Base-by-base conservation (phyloP, 1,140 invertebrate species). In the Drosophila nebulosa region DNA sequence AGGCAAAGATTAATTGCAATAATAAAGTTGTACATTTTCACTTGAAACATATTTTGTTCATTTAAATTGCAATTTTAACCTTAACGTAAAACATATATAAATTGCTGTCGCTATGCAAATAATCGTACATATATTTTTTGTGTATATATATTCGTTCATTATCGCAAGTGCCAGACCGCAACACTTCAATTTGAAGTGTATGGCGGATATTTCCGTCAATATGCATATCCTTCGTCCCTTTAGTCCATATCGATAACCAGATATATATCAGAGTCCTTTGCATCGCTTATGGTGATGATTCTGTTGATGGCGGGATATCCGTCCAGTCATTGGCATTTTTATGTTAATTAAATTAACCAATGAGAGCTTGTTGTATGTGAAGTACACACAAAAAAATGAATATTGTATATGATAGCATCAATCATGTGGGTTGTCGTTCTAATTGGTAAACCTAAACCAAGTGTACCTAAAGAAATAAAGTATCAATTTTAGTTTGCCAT, bases 321-420 rank as follows among this genome's bases (percentile, higher is more conserved):
- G 60, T 27, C 12, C 62, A 35, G 42, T 36, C 68, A 77, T 58
- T 53, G 62, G 50, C 50, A 75, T 75, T 83, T 88, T 88, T 83
- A 64, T 83, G 78, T 73, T 83, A 83, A 85, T 85, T 85, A 78
- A 75, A 83, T 83, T 77, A 22, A 65, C 78, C 83, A 78, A 75
- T 78, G 83, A 88, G 78, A 67, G 67, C 6, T 42, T 75, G 78
- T 83, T 79, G 78, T 75, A 85, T 71, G 71, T 83, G 58, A 64
- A 86, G 69, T 42, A 64, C 27, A 35, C 3, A 12, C 14, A 1
- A 1, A 21, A 3, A 21, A 18, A 16, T 46, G 10, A 3, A 10
- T 46, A 3, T 46, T 46, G 5, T 16, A 18, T 18, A 21, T 21
- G 39, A 46, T 46, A 46, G 18, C 9, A 21, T 46, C 9, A 46